Evolutionary conservation across 2,797 vertebrate species (phyloP), one percentile per base, ranked within the genome.

Genomic region (Pyrocephalus nanus): DNA sequence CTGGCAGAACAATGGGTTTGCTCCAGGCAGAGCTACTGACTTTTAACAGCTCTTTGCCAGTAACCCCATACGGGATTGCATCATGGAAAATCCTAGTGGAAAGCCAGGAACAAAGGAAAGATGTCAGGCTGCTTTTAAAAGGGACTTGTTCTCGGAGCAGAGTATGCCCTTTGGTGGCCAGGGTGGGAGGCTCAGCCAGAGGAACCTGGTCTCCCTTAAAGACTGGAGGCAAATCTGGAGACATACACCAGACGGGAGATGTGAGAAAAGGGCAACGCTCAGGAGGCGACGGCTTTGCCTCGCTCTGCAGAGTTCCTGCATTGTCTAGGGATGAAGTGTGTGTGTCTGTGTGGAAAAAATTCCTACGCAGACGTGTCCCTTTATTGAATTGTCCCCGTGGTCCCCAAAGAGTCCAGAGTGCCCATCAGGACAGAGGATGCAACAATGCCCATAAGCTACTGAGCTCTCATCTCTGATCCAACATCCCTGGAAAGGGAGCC

Each of bases 61-160:
- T 76, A 95, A 96, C 65, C 88, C 95, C 91, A 79, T 69, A 95
- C 75, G 21, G 94, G 96, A 92, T 96, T 96, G 95, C 96, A 96
- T 96, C 95, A 96, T 95, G 96, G 96, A 97, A 97, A 97, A 96
- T 96, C 93, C 96, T 95, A 96, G 92, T 91, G 86, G 96, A 96
- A 94, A 90, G 95, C 64, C 86, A 96, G 96, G 83, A 95, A 97
- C 96, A 97, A 97, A 97, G 93, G 71, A 85, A 92, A 96, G 88
- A 95, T 95, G 96, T 95, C 94, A 96, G 90, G 55, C 92, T 93
- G 92, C 73, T 96, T 96, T 94, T 94, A 76, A 95, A 96, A 88
- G 50, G 61, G 90, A 76, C 50, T 40, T 76, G 73, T 70, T 96
- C 78, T 90, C 11, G 0, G 42, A 78, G 79, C 88, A 86, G 61